These are phyloP conservation scores for Eilema sororculum DNA, from an alignment of 2,888 invertebrate species.

Conservation along the genomic window DNA sequence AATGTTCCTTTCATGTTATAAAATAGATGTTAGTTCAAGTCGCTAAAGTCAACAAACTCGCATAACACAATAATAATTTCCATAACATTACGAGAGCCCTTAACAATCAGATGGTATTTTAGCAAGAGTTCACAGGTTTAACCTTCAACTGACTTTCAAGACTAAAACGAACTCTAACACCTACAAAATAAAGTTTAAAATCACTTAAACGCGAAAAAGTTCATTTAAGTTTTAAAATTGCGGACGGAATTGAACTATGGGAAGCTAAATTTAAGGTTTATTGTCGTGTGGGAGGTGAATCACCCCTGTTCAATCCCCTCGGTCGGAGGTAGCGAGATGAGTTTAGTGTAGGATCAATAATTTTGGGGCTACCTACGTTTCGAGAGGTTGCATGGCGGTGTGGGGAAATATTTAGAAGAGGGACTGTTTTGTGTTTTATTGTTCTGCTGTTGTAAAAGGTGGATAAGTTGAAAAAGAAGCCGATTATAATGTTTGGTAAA, in stretches of 20 bases:
- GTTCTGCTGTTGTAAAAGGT: conserved; percentile 1
- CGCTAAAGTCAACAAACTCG: conserved; percentile 8
- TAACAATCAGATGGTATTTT: conserved; percentile 47
- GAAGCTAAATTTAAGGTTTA: conserved; percentile 31
- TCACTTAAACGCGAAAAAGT: conserved; percentile 23
- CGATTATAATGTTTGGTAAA: not conserved
- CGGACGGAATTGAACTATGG: conserved; percentile 27
- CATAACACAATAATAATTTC: conserved; percentile 37
- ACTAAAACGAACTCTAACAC: conserved; percentile 7
- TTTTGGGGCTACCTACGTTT: conserved; percentile 47
- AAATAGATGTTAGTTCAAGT: not conserved
- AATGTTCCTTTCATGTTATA: not conserved
- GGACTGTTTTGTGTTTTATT: not conserved
- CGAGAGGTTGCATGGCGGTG: conserved; percentile 16
- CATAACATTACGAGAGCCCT: conserved; percentile 43
- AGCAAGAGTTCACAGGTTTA: conserved; percentile 62
- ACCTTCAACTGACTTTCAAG: conserved; percentile 33
- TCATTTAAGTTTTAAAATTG: conserved; percentile 34
- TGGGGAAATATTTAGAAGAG: conserved; percentile 37
- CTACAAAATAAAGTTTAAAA: conserved; percentile 17
- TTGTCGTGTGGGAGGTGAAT: conserved; percentile 32
- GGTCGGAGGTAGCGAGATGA: conserved; percentile 24
- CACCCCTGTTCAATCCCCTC: conserved; percentile 43
- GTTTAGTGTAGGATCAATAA: conserved; percentile 50
- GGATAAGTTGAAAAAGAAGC: not conserved